Evolutionary conservation across 2,113 vertebrate genomes (phyloP), one percentile per base, ranked within the genome.

Genomic region (Centropus bengalensis): DNA sequence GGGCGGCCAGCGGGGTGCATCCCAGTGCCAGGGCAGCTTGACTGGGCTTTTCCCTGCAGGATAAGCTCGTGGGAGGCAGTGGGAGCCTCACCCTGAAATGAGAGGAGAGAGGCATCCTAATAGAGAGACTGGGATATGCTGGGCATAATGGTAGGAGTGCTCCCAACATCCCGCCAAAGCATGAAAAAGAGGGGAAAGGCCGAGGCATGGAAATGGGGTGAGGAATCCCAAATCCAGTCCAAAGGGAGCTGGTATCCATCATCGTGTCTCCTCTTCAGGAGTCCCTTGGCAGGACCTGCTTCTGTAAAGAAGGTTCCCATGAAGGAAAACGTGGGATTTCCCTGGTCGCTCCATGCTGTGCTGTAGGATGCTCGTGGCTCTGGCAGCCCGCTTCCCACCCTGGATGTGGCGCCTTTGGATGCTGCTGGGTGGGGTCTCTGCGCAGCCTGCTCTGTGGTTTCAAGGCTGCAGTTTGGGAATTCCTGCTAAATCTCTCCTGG

Each of bases 1-100:
- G 14, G 4, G 21, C 0, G 0, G 67, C 23, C 0, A 0, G 32
- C 36, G 22, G 47, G 59, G 63, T 63, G 51, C 91, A 27, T 18
- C 69, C n/a, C 56, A n/a, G 44, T 20, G 26, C 49, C 2, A 9
- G 24, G 40, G 36, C 52, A 44, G 36, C 64, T 17, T 0, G 4
- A 30, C 51, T n/a, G n/a, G 51, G n/a, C 54, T 70, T 70, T 77
- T 6, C 51, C 2, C 1, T 27, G 33, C 64, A 70, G 49, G 36
- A 58, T 58, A 3, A 10, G 44, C 28, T 51, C 0, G 1, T 51
- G 73, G 52, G 47, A 51, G 54, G 33, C 51, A 40, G 64, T 27
- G 14, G 38, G 40, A 76, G 12, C 55, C 59, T 73, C 66, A 38
- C 24, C 21, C 79, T 67, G 79, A 49, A 66, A 49, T 26, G 14